Conservation (phyloP, 2,888 invertebrate genomes). For the Arctia plantaginis region DNA sequence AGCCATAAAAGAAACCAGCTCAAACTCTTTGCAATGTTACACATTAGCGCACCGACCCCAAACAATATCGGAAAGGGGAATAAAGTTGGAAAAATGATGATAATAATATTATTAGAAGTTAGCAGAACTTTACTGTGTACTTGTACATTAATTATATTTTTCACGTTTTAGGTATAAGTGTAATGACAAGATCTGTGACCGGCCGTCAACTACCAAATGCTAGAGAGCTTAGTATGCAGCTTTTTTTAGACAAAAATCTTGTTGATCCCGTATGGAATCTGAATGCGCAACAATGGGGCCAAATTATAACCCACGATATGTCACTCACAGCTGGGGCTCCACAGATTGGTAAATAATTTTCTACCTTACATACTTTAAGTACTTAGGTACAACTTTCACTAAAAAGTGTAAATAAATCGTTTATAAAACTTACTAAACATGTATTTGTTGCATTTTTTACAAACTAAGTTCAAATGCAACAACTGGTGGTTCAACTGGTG, state of each 20-base stretch:
- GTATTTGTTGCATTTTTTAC: not conserved
- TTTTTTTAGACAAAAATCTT: conserved; percentile 90
- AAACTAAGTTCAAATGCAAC: not conserved
- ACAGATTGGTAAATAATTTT: conserved; percentile 90
- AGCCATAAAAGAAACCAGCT: too few species aligned
- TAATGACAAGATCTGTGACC: conserved; percentile 87
- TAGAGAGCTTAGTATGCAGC: conserved; percentile 89
- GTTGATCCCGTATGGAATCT: conserved; percentile 91
- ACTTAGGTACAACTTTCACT: not conserved
- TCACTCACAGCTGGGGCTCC: conserved; percentile 90
- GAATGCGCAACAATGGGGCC: conserved; percentile 93
- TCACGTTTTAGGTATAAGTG: conserved; percentile 86
- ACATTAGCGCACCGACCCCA: too few species aligned
- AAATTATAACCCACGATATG: conserved; percentile 93
- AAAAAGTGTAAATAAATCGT: not conserved
- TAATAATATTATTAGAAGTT: not conserved
- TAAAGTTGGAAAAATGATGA: not conserved
- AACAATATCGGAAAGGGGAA: not conserved
- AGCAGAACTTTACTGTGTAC: not conserved
- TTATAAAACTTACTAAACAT: not conserved
- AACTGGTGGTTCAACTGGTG: too few species aligned
- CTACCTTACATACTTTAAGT: not conserved
- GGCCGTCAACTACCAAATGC: conserved; percentile 90
- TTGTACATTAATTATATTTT: not conserved
- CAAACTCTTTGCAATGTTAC: too few species aligned